Conservation (phyloP, 2,888 invertebrate species). For the Sinodicranocentrus sp. region DNA sequence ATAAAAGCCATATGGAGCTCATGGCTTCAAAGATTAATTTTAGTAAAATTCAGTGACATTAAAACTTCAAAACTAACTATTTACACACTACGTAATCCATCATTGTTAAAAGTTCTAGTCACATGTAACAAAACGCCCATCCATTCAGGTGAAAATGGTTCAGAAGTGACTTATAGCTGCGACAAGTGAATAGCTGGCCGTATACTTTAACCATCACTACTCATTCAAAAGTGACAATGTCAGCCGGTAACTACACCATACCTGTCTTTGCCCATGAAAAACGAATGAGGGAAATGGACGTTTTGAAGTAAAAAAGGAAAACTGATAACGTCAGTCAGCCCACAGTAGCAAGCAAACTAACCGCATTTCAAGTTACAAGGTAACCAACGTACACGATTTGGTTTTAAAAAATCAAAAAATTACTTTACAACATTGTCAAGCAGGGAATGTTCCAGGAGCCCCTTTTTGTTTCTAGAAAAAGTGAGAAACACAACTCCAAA, state of each 20-base stretch:
- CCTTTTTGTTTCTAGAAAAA: background rate
- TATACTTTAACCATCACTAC: no score
- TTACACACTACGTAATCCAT: background rate
- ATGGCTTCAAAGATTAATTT: no score
- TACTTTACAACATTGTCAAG: no score
- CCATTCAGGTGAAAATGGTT: background rate
- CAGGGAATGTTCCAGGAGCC: background rate
- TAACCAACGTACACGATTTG: background rate
- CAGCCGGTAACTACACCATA: constrained; percentile 13
- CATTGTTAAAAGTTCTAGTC: constrained; percentile 11
- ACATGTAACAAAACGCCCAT: background rate
- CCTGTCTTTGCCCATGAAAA: constrained; percentile 34
- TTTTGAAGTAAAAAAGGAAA: constrained; percentile 19
- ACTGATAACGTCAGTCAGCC: constrained; percentile 37
- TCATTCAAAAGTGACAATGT: constrained; percentile 52
- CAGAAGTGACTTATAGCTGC: background rate
- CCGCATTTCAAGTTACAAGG: background rate
- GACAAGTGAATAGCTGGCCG: no score
- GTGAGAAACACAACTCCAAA: background rate
- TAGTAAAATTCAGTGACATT: no score
- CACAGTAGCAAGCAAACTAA: background rate
- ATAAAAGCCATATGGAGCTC: background rate
- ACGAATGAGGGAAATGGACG: constrained; percentile 6
- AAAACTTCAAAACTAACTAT: background rate
- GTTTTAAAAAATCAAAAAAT: background rate